phyloP scores from a whole-genome alignment of 2,797 vertebrate species.

The Pyrocephalus nanus region DNA sequence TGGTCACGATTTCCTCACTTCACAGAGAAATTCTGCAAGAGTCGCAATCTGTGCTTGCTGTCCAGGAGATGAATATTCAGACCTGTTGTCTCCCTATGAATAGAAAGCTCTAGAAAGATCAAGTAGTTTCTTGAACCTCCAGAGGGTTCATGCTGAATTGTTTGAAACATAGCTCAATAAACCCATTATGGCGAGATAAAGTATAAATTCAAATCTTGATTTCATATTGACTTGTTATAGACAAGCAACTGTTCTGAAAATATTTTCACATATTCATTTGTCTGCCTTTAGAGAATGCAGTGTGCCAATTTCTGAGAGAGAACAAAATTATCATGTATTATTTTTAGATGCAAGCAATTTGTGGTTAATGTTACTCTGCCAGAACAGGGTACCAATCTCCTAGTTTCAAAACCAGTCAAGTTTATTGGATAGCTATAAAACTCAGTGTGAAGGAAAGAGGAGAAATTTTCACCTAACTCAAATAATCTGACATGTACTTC shows the following conservation, averaged over 20 bases:
- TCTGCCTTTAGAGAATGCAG: constrained; percentile 2
- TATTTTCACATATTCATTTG: constrained; percentile 10
- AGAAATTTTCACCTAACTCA: constrained; percentile 1
- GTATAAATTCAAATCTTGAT: constrained; percentile 7
- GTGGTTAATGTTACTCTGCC: neutral
- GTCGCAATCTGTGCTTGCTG: neutral
- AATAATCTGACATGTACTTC: neutral
- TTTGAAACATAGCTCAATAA: neutral
- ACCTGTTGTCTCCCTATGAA: neutral
- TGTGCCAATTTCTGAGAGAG: constrained; percentile 10
- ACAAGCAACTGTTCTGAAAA: constrained; percentile 26
- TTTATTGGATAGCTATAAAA: constrained; percentile 6
- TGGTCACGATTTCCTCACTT: neutral
- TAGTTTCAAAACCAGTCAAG: neutral
- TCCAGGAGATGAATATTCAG: neutral
- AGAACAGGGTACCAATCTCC: neutral
- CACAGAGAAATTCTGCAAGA: neutral
- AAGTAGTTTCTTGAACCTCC: neutral
- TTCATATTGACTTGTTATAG: constrained; percentile 30
- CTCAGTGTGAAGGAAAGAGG: neutral
- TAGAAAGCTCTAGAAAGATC: neutral
- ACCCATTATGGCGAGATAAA: neutral
- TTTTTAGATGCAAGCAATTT: constrained; percentile 45
- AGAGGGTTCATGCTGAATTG: neutral
- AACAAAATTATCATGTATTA: constrained; percentile 23